Base-by-base conservation (phyloP, 2,888 invertebrate genomes). In the Pasiphila rectangulata region DNA sequence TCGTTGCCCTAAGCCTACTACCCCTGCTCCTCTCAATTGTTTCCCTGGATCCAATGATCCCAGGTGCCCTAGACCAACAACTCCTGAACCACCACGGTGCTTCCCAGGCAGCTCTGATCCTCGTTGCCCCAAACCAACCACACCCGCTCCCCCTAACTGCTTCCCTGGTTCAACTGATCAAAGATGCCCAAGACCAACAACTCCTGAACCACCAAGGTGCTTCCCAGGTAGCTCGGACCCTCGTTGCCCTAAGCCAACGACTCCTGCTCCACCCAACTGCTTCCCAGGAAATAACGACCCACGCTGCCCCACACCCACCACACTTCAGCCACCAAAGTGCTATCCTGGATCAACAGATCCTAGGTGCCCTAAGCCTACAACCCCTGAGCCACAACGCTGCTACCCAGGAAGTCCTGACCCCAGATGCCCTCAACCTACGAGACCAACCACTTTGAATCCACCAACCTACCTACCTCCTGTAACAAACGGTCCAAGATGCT, bases 91-190 rank as follows among this genome's bases (percentile, higher is more conserved):
- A 6, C 56, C 57, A 0, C 51, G 20, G 0, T 61, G 60, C 17
- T 60, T 17, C 20, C 55, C 51, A 1, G 59, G 59, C 0, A 37
- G 20, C 9, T 39, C 42, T 0, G 69, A 71, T 45, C 49, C 62
- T 27, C 43, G 64, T 1, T 70, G 70, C 20, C 64, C 61, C 13
- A 59, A 43, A 38, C 57, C 53, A 54, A 61, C 65, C 0, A 61
- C 67, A 0, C 52, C 59, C 0, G 32, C 9, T 5, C 32, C 17
- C 2, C 32, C 17, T 0, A 45, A 25, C 0, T 70, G 69, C 9
- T 70, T 49, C 10, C 69, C 68, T 44, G 68, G 68, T 21, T 72
- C 72, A 1, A 63, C 63, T 3, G 79, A 83, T 56, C 75, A 77
- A 0, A 63, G 65, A 10, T 83, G 83, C 49, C 64, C 63, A 1